A percentile compares a stretch with the other conserved stretches of the same genome.
These are phyloP conservation scores for Labrus mixtus DNA, from an alignment of 2,113 vertebrate species.

Conservation along the genomic window DNA sequence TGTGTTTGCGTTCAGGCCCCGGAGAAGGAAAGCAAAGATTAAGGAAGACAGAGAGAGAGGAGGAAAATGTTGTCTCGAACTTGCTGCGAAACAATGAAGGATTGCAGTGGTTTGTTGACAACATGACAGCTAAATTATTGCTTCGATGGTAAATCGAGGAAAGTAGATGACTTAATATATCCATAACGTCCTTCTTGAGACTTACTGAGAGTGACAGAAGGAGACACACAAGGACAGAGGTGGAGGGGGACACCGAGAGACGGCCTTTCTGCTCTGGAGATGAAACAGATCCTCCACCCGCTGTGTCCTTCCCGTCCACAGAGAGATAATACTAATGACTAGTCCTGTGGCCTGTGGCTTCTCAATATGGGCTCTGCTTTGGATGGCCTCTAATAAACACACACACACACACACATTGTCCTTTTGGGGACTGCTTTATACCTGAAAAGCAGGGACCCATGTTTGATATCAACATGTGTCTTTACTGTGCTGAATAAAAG, in stretches of 20 bases:
- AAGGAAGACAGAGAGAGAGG: neutral
- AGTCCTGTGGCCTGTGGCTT: constrained; percentile 60
- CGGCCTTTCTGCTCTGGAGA: constrained; percentile 31
- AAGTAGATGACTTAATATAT: constrained; percentile 40
- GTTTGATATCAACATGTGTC: neutral
- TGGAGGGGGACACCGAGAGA: constrained; percentile 36
- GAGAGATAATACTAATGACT: constrained; percentile 68
- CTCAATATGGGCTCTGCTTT: constrained; percentile 52
- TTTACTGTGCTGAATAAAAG: neutral
- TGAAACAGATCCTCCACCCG: constrained; percentile 40
- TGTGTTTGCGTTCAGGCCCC: constrained; percentile 29
- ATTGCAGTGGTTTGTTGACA: constrained; percentile 9
- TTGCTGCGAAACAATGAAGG: constrained; percentile 1
- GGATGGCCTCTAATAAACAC: constrained; percentile 1
- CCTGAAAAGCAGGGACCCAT: neutral
- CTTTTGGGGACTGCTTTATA: neutral
- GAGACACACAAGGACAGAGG: constrained; percentile 51
- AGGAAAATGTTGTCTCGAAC: constrained; percentile 19
- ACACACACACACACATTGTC: neutral
- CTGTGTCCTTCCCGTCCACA: constrained; percentile 46
- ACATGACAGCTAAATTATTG: constrained; percentile 24
- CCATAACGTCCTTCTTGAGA: constrained; percentile 29
- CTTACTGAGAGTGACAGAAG: constrained; percentile 42
- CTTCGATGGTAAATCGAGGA: neutral
- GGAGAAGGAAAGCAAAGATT: neutral